Percentiles rank a stretch among this genome's conserved stretches.
Conservation (phyloP, 2,797 vertebrate genomes). For the Heterohyrax brucei region DNA sequence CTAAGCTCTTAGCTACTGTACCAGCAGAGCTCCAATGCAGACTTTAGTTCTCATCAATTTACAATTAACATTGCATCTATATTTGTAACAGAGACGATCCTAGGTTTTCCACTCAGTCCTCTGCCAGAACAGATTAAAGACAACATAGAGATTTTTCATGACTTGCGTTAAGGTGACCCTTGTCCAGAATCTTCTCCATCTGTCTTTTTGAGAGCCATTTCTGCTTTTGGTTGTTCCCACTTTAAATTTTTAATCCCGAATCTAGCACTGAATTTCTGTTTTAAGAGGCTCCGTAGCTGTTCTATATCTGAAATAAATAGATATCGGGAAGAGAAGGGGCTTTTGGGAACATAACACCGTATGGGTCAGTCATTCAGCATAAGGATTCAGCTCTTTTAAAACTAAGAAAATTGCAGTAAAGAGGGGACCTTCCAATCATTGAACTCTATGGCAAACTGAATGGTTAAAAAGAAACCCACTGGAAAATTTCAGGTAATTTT, state of each 20-base stretch:
- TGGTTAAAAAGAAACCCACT: conserved; percentile 75
- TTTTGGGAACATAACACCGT: conserved; percentile 82
- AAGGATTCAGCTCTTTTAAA: conserved; percentile 86
- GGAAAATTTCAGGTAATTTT: conserved; percentile 85
- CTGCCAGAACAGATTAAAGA: neutral
- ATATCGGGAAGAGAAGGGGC: conserved; percentile 89
- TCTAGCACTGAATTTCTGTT: conserved; percentile 66
- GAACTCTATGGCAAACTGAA: conserved; percentile 68
- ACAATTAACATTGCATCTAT: neutral
- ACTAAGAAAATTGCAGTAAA: conserved; percentile 81
- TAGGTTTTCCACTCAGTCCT: neutral
- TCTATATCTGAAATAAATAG: conserved; percentile 87
- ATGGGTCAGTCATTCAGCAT: conserved; percentile 82
- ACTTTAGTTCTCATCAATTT: neutral
- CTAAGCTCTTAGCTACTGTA: no score
- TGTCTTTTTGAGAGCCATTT: neutral
- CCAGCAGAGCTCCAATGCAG: no score
- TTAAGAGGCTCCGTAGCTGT: conserved; percentile 83
- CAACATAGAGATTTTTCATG: neutral
- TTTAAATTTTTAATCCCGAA: conserved; percentile 58
- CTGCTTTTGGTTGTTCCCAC: neutral
- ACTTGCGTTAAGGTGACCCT: neutral
- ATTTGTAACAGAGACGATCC: neutral
- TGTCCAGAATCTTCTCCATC: neutral
- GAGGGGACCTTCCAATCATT: conserved; percentile 80